Percentiles rank a stretch among this genome's conserved stretches.
These are phyloP conservation scores for Phrynosoma blainvillii DNA, from an alignment of 2,113 vertebrate genomes.

Conservation along the genomic window DNA sequence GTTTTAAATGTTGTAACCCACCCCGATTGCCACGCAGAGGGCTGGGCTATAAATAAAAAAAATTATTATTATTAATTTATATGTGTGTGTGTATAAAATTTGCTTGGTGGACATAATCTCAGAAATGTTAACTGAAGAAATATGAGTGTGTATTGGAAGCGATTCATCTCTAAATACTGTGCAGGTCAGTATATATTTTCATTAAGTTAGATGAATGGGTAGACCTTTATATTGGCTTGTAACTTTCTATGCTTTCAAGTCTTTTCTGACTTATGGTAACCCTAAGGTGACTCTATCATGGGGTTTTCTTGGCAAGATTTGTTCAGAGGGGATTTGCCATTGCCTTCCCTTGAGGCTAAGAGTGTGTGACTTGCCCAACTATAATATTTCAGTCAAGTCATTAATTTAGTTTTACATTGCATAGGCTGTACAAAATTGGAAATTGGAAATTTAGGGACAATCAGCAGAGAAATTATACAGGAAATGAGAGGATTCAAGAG, in stretches of 20 bases:
- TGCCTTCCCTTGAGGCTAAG: too few relatives aligned
- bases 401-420: slow-evolving; percentile 1
- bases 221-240: not conserved
- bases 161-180: not conserved
- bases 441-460: not conserved
- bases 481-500: not conserved
- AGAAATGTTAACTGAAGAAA: slow-evolving; percentile 5
- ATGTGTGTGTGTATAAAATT: not conserved
- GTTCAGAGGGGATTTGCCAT: too few relatives aligned
- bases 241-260: not conserved
- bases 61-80: too few relatives aligned
- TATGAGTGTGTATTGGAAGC: not conserved
- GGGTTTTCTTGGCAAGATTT: too few relatives aligned
- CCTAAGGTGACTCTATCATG: too few relatives aligned
- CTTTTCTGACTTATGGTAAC: too few relatives aligned
- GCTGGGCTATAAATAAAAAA: too few relatives aligned
- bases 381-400: not conserved
- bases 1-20: too few relatives aligned
- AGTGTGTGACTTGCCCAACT: not conserved
- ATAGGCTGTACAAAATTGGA: not conserved
- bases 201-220: not conserved
- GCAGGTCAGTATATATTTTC: not conserved
- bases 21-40: too few relatives aligned
- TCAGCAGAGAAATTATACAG: slow-evolving; percentile 4
- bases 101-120: not conserved